Evolutionary conservation across 2,113 vertebrate species (phyloP).

Genomic region (Regulus satrapa): DNA sequence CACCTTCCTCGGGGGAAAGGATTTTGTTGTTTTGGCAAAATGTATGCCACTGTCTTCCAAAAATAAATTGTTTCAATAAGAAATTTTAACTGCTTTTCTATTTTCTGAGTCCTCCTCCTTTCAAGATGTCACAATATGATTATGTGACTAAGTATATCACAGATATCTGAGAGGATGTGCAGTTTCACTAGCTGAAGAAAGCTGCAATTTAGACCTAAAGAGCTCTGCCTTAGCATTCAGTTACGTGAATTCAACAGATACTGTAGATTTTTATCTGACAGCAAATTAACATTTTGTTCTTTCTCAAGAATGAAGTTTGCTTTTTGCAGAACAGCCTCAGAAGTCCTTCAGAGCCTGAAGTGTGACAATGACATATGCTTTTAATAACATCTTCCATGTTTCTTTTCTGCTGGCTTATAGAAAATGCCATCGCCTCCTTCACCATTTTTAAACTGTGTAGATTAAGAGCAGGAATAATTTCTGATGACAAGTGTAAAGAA

Average conservation of each 20-base stretch:
- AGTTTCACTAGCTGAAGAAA: neutral
- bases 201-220: neutral
- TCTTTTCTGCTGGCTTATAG: neutral
- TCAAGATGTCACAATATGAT: neutral
- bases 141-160: neutral
- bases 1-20: neutral
- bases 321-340: neutral
- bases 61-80: neutral
- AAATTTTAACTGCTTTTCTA: neutral
- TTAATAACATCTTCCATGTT: neutral
- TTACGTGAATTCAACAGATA: neutral
- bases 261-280: neutral
- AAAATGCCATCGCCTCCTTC: conserved; percentile 33
- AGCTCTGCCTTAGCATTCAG: neutral
- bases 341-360: neutral
- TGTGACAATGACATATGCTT: conserved; percentile 9
- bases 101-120: conserved; percentile 16
- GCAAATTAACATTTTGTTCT: neutral
- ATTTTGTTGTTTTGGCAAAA: neutral
- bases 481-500: conserved; percentile 36
- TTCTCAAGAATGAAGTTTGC: neutral
- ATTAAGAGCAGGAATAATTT: conserved; percentile 32
- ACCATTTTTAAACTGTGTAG: neutral
- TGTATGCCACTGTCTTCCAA: neutral
- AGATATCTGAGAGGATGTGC: neutral